Evolutionary conservation across 2,113 vertebrate genomes (phyloP).

Genomic region (Cynocephalus volans): DNA sequence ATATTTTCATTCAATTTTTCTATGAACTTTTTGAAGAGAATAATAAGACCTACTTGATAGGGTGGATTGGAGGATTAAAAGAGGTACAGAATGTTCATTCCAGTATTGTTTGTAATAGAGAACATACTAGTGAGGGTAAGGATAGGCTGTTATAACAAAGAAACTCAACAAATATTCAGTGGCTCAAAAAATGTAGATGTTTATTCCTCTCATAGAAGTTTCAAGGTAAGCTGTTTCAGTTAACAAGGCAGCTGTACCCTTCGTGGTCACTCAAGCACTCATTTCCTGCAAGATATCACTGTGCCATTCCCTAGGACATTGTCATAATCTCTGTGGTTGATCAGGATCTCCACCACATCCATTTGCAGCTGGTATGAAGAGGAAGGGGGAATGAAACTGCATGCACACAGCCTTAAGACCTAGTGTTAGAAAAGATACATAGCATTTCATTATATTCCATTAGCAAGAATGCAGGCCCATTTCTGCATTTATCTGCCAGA

Average conservation of each 20-base stretch:
- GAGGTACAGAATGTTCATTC: neutral
- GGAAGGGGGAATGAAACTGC: no score
- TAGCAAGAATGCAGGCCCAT: neutral
- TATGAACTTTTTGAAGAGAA: no score
- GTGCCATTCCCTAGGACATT: neutral
- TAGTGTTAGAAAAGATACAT: neutral
- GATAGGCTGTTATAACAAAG: neutral
- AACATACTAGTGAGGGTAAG: neutral
- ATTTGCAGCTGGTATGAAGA: neutral
- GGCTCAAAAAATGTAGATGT: neutral
- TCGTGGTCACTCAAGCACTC: no score
- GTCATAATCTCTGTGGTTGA: neutral
- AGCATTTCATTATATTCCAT: neutral
- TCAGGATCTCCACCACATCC: neutral
- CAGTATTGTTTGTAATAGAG: neutral
- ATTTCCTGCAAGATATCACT: neutral
- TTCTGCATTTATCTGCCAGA: neutral
- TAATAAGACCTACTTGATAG: no score
- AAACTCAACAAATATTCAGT: neutral
- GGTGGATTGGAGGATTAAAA: no score
- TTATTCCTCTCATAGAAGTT: neutral
- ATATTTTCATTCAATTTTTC: no score
- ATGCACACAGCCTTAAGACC: neutral
- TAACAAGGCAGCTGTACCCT: neutral
- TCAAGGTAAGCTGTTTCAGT: neutral